Evolutionary conservation across 2,797 vertebrate genomes (phyloP), one percentile per base, ranked within the genome.

Genomic region (Neopelma chrysocephalum): DNA sequence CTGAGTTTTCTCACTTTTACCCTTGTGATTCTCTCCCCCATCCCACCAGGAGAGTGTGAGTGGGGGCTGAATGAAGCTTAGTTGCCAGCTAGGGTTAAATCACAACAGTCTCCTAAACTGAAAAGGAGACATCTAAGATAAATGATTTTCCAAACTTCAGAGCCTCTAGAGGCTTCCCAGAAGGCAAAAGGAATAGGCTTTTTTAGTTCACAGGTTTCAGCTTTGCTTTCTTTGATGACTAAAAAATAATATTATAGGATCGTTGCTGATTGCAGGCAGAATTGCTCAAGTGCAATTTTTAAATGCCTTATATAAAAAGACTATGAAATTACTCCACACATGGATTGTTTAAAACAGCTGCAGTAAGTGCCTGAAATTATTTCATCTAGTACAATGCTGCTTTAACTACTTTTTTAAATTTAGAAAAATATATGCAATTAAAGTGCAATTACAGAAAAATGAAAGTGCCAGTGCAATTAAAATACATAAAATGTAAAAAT

Each of bases 371-470:
- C 73, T 89, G 69, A 88, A 93, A 95, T 96, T 94, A 82, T 96
- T 96, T 96, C 60, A 87, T 89, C 85, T 69, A 66, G 66, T 83
- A 97, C 87, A 96, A 96, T 96, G 92, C 72, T 57, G 32, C 65
- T 97, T 97, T 95, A 97, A 97, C 93, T 97, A 96, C 90, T 97
- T 98, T 97, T 97, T 97, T 96, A 91, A 97, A 98, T 97, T 96
- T 97, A 96, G 97, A 98, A 96, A 97, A 97, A 97, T 97, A 94
- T 77, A 89, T 68, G 92, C 96, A 97, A 97, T 98, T 97, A 98
- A 98, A 97, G 92, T 89, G 88, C 94, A 98, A 97, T 98, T 98
- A 98, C 70, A 69, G 40, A 96, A 96, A 97, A 98, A 97, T 96
- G 83, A 93, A 97, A 97, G 69, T 94, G 76, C 43, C 77, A 93